Evolutionary conservation across 1,140 invertebrate genomes (phyloP).

Genomic region (Drosophila burlai): DNA sequence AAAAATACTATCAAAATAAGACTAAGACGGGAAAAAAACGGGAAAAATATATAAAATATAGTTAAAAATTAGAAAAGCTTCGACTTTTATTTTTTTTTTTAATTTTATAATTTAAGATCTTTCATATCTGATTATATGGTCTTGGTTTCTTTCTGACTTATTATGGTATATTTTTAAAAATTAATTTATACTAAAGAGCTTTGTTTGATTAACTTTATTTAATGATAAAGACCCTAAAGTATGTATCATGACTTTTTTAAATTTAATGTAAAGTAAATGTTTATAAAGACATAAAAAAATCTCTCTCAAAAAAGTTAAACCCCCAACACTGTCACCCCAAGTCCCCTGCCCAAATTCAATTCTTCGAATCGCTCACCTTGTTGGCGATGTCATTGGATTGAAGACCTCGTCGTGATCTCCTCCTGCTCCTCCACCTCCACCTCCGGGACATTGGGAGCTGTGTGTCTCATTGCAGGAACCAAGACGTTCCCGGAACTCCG

Average conservation of each 20-base stretch:
- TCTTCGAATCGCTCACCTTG: constrained; percentile 70
- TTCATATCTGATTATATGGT: too few species aligned
- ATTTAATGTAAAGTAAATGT: not conserved
- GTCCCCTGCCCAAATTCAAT: constrained; percentile 8
- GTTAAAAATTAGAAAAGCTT: not conserved
- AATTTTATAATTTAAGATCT: too few species aligned
- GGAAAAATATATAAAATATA: too few species aligned
- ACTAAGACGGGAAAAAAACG: too few species aligned
- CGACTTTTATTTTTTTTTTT: not conserved
- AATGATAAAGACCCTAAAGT: not conserved
- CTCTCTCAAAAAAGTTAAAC: not conserved
- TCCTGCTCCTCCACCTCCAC: constrained; percentile 19
- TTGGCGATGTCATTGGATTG: constrained; percentile 62
- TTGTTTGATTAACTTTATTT: too few species aligned
- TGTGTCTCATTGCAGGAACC: constrained; percentile 80
- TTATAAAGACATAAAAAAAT: not conserved
- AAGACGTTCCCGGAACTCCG: constrained; percentile 81
- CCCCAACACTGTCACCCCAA: not conserved
- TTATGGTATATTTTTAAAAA: not conserved
- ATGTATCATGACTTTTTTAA: not conserved
- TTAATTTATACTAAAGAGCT: not conserved
- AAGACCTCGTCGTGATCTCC: constrained; percentile 76
- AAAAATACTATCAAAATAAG: not conserved
- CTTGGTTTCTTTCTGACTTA: not conserved
- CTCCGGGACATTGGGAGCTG: constrained; percentile 71